Base-by-base conservation (phyloP, 2,888 invertebrate species). In the Calliphora vomitoria region DNA sequence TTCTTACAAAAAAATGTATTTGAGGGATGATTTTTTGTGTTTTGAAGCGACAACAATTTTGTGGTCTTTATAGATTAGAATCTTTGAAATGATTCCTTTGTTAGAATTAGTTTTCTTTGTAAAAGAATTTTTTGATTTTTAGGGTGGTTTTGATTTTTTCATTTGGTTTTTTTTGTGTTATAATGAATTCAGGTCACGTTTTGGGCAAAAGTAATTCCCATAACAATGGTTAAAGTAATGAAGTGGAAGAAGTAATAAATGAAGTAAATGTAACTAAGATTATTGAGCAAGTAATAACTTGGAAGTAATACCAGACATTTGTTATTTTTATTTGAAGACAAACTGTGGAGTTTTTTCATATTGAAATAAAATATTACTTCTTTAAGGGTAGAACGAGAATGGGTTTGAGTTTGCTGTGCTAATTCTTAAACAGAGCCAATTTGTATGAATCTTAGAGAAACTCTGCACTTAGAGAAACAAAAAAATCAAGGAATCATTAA, bases 1-100 rank as follows among this genome's bases (percentile, higher is more conserved):
- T 82, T 47, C 66, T 66, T 64, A 4, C n/a, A 66, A 58, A 60
- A 6, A 55, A 20, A 55, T 20, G 0, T 60, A n/a, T 66, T 68
- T 41, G 5, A 69, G 82, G 82, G 82, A 62, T 62, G 62, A n/a
- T 71, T 78, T 66, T 64, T 75, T 50, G 60, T 18, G 15, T 8
- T 8, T 20, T 35, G 15, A 41, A 20, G 0, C 60, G 18, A 25
- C 44, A n/a, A 74, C 15, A 55, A 15, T 0, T 66, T 31, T 78
- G 13, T 44, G 60, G 35, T 38, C 25, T 68, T 18, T 6, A 38
- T 20, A 68, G 47, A 82, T 47, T 20, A 58, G 1, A 55, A 66
- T 74, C 66, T 74, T 66, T 5, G 15, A 47, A 58, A 13, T 11
- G 0, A 35, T 38, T 58, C 20, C 10, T 20, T 66, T 44, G 53